These are phyloP conservation scores for Drosophila rhopaloa DNA, from an alignment of 1,140 invertebrate genomes.

Conservation along the genomic window DNA sequence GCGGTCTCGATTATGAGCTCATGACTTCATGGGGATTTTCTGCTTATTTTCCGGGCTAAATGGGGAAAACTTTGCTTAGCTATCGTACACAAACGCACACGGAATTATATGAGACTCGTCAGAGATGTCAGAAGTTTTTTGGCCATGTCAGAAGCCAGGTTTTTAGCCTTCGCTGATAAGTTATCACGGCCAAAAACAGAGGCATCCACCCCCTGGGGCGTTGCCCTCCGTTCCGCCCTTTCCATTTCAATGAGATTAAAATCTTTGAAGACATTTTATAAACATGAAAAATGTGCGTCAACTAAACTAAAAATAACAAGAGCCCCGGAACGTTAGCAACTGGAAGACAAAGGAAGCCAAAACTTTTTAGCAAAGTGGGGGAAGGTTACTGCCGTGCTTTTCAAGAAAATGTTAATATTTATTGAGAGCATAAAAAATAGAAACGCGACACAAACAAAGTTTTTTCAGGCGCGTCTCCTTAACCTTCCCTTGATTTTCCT, in stretches of 20 bases:
- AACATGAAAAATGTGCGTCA: conserved; percentile 59
- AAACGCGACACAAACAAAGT: conserved; percentile 42
- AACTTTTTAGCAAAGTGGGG: conserved; percentile 15
- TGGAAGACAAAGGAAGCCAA: conserved; percentile 28
- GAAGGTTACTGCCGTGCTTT: conserved; percentile 11
- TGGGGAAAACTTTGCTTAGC: conserved; percentile 10
- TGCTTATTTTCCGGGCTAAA: not conserved
- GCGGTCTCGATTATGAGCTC: conserved; percentile 16
- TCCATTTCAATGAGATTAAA: conserved; percentile 56
- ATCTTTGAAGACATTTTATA: conserved; percentile 66
- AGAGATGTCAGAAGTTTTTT: conserved; percentile 25
- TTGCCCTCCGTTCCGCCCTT: not conserved
- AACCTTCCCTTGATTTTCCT: conserved; percentile 18
- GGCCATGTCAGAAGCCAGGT: conserved; percentile 20
- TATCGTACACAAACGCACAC: not conserved
- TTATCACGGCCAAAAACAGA: conserved; percentile 16
- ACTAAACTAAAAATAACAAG: conserved; percentile 58
- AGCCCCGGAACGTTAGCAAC: conserved; percentile 13
- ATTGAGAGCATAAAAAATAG: conserved; percentile 61
- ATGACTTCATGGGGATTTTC: conserved; percentile 21
- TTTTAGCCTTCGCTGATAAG: conserved; percentile 19
- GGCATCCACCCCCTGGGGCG: not conserved
- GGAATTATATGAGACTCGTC: conserved; percentile 14
- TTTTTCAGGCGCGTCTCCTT: conserved; percentile 29
- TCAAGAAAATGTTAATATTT: conserved; percentile 58